phyloP scores from a whole-genome alignment of 2,113 vertebrate species.

The Anguilla rostrata region DNA sequence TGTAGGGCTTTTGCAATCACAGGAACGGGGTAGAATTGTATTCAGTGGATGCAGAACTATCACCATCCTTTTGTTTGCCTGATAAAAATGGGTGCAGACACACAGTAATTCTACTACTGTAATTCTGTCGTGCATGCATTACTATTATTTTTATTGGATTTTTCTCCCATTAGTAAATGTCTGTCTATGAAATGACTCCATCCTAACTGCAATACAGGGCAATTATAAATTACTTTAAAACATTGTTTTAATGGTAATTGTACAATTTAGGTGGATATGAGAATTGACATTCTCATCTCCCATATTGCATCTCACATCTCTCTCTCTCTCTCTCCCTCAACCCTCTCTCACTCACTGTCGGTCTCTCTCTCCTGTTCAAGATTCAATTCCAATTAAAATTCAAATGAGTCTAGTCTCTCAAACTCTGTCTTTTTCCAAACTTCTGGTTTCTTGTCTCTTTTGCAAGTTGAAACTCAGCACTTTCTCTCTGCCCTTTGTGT shows the following conservation, averaged over 20 bases:
- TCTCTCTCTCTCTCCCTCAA: background rate
- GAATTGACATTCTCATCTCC: background rate
- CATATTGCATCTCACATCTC: background rate
- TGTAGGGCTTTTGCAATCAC: too few relatives aligned
- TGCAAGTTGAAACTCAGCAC: background rate
- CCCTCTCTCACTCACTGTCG: background rate
- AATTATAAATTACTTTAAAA: background rate
- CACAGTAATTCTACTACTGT: background rate
- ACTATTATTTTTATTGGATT: background rate
- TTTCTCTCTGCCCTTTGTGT: background rate
- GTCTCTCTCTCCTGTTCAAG: background rate
- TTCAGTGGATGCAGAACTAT: background rate
- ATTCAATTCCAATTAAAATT: background rate
- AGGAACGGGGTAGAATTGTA: background rate
- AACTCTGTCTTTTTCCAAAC: background rate
- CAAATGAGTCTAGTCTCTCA: background rate
- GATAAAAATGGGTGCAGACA: background rate
- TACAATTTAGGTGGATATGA: too few relatives aligned
- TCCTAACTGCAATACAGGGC: background rate
- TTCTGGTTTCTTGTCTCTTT: background rate
- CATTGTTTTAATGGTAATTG: too few relatives aligned
- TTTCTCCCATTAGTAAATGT: background rate
- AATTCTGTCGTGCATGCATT: background rate
- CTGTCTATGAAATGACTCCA: too few relatives aligned
- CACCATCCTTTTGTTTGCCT: background rate